Evolutionary conservation across 2,888 invertebrate genomes (phyloP).

Genomic region (Liodrosophila aerea): DNA sequence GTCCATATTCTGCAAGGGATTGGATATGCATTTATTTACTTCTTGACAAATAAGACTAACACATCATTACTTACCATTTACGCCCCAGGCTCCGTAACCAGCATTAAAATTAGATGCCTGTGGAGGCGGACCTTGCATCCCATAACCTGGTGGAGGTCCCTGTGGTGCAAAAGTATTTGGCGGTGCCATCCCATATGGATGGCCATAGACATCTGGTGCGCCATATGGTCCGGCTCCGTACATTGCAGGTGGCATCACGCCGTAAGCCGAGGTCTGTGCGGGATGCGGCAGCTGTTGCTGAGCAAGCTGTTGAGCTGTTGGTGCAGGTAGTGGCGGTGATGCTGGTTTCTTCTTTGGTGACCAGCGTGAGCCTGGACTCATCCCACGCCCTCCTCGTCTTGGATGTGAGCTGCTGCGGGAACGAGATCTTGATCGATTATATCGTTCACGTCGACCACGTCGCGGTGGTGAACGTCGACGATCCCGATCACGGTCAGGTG

Average conservation of each 20-base stretch:
- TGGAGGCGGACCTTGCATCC: constrained; percentile 70
- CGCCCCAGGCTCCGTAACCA: constrained; percentile 79
- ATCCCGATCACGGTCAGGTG: constrained; percentile 73
- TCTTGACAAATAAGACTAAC: too few relatives aligned
- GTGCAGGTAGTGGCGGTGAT: constrained; percentile 67
- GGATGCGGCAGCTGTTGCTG: constrained; percentile 46
- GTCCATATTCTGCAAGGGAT: constrained; percentile 61
- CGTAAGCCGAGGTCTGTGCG: constrained; percentile 57
- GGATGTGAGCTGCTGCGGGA: constrained; percentile 72
- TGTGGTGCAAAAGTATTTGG: constrained; percentile 66
- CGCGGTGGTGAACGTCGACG: constrained; percentile 68
- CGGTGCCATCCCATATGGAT: constrained; percentile 73
- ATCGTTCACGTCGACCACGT: constrained; percentile 64
- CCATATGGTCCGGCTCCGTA: constrained; percentile 73
- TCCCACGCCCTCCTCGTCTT: constrained; percentile 63
- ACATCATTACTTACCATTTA: constrained; percentile 54
- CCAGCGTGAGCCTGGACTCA: constrained; percentile 68
- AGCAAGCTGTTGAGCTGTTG: constrained; percentile 52
- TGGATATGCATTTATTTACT: too few relatives aligned
- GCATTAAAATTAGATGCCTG: constrained; percentile 64
- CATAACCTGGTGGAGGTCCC: constrained; percentile 56
- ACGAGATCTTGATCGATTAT: constrained; percentile 72
- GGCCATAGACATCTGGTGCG: constrained; percentile 57
- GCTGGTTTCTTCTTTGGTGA: constrained; percentile 78
- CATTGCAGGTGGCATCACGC: constrained; percentile 71